These are phyloP conservation scores for Muschampia plurimacula DNA, from an alignment of 2,888 invertebrate species.

Conservation along the genomic window DNA sequence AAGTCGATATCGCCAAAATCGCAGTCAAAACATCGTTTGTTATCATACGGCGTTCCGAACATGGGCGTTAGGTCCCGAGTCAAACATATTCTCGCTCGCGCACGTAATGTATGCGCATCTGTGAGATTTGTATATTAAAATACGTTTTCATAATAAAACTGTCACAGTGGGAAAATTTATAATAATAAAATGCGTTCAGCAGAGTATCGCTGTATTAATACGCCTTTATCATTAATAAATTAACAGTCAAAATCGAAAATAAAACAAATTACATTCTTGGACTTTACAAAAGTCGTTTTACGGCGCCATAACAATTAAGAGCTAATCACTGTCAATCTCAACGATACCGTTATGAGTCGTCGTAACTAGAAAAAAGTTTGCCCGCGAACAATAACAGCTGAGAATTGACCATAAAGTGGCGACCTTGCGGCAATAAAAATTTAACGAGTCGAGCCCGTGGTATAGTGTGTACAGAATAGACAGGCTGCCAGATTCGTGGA, in stretches of 20 bases:
- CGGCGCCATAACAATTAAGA: constrained; percentile 76
- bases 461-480: constrained; percentile 70
- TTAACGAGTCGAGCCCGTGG: constrained; percentile 81
- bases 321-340: constrained; percentile 81
- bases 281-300: constrained; percentile 72
- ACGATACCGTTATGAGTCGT: constrained; percentile 71
- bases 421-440: constrained; percentile 86
- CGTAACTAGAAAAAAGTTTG: constrained; percentile 73
- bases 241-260: constrained; percentile 52
- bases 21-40: constrained; percentile 80
- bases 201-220: constrained; percentile 46
- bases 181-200: constrained; percentile 41
- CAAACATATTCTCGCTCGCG: constrained; percentile 27
- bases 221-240: constrained; percentile 51
- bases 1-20: constrained; percentile 79
- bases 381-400: constrained; percentile 82
- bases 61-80: constrained; percentile 23
- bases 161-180: constrained; percentile 45
- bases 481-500: constrained; percentile 73
- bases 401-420: constrained; percentile 85
- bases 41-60: constrained; percentile 59
- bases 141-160: constrained; percentile 47
- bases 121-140: constrained; percentile 41
- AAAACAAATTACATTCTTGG: constrained; percentile 60
- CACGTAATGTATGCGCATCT: constrained; percentile 35